Conservation (phyloP, 2,888 invertebrate species). For the Desoria tigrina region DNA sequence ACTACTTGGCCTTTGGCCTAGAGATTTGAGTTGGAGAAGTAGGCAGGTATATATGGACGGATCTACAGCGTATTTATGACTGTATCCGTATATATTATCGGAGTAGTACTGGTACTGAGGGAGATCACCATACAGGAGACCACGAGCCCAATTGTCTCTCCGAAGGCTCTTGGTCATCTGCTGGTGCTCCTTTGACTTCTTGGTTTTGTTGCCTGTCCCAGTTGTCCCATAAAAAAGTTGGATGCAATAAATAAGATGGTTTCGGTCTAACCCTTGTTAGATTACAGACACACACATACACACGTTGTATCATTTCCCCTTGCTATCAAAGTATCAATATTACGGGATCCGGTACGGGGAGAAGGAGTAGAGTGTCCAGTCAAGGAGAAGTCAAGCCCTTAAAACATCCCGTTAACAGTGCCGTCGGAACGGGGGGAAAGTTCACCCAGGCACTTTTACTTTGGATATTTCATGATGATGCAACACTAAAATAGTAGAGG, state of each 20-base stretch:
- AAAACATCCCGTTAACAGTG: no score
- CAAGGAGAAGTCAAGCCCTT: no score
- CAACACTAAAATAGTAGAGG: not conserved
- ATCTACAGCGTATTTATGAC: not conserved
- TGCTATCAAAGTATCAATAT: no score
- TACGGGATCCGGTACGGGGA: no score
- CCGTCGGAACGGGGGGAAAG: not conserved
- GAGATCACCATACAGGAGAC: not conserved
- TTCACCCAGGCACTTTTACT: not conserved
- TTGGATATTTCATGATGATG: constrained; percentile 8
- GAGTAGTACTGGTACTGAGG: no score
- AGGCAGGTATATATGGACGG: not conserved
- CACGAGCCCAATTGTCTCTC: not conserved
- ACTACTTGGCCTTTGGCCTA: constrained; percentile 23
- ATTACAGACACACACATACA: no score
- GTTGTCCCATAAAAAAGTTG: constrained; percentile 33
- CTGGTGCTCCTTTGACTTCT: constrained; percentile 6
- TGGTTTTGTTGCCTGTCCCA: constrained; percentile 22
- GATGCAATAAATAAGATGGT: constrained; percentile 31
- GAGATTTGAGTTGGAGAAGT: not conserved
- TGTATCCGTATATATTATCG: no score
- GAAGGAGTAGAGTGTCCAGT: no score
- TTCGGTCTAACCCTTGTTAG: no score
- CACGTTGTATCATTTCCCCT: no score
- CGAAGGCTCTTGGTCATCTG: not conserved